phyloP scores from a whole-genome alignment of 2,888 invertebrate species.

The Mimas tiliae region DNA sequence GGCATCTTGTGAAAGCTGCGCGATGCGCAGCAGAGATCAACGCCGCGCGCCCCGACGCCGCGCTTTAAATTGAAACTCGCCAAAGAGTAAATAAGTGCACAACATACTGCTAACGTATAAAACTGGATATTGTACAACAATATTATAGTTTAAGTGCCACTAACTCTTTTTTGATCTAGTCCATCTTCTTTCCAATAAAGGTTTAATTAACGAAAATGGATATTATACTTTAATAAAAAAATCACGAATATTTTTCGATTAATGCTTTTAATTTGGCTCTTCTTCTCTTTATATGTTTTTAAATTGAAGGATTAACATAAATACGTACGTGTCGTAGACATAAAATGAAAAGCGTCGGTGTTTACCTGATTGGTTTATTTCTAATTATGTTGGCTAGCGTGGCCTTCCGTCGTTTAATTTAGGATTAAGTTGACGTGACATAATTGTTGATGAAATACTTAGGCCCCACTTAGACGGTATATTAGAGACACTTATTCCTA shows the following conservation, averaged over 20 bases:
- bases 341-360: constrained; percentile 36
- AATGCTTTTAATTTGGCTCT: background rate
- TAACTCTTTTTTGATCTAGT: constrained; percentile 48
- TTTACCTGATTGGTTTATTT: constrained; percentile 49
- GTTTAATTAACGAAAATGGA: constrained; percentile 31
- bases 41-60: constrained; percentile 42
- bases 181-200: constrained; percentile 41
- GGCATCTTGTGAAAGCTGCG: constrained; percentile 53
- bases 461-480: constrained; percentile 14
- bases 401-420: constrained; percentile 51
- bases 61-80: constrained; percentile 59
- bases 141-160: constrained; percentile 59
- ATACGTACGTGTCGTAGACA: constrained; percentile 31
- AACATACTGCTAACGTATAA: constrained; percentile 54
- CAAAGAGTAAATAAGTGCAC: too few species aligned
- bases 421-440: constrained; percentile 48
- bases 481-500: constrained; percentile 21
- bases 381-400: constrained; percentile 51
- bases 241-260: background rate
- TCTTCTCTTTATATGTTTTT: background rate
- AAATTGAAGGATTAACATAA: constrained; percentile 2
- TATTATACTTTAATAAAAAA: constrained; percentile 19
- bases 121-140: constrained; percentile 55
- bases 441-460: constrained; percentile 49
- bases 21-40: constrained; percentile 35